Percentiles rank a stretch among this genome's conserved stretches.
These are phyloP conservation scores for Ramphastos sulfuratus DNA, from an alignment of 2,113 vertebrate species.

Conservation along the genomic window DNA sequence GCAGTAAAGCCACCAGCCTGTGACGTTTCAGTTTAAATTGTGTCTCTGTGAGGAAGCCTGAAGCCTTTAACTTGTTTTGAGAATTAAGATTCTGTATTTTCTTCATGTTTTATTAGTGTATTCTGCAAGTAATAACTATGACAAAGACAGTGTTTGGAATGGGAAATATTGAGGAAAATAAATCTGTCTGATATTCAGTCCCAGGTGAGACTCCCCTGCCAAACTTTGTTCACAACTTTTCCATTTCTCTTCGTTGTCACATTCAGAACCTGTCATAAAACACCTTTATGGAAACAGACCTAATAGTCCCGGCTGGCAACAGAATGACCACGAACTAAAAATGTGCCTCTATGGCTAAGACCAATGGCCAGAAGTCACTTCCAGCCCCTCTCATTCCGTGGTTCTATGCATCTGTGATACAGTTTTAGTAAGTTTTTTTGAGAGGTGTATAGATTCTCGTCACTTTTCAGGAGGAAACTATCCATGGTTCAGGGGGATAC, in stretches of 20 bases:
- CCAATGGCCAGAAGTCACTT: too few relatives aligned
- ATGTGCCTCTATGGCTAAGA: too few relatives aligned
- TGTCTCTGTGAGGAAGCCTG: background rate
- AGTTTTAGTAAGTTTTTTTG: background rate
- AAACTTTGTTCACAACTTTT: background rate
- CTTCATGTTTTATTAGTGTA: background rate
- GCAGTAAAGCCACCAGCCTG: background rate
- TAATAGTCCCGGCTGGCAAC: too few relatives aligned
- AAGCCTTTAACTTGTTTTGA: background rate
- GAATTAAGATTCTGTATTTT: background rate
- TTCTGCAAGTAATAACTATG: background rate
- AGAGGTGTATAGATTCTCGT: background rate
- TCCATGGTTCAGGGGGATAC: background rate
- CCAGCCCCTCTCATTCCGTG: too few relatives aligned
- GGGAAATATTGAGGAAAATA: background rate
- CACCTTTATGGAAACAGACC: too few relatives aligned
- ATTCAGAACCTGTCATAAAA: background rate
- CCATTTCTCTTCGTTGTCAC: background rate
- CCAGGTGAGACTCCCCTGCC: fast-evolving
- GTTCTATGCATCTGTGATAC: background rate
- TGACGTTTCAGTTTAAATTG: background rate
- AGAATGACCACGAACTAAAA: too few relatives aligned
- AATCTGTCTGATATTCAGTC: background rate
- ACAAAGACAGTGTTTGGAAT: background rate
- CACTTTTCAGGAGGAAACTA: background rate